Evolutionary conservation across 2,797 vertebrate genomes (phyloP).

Genomic region (Ciconia nigra): DNA sequence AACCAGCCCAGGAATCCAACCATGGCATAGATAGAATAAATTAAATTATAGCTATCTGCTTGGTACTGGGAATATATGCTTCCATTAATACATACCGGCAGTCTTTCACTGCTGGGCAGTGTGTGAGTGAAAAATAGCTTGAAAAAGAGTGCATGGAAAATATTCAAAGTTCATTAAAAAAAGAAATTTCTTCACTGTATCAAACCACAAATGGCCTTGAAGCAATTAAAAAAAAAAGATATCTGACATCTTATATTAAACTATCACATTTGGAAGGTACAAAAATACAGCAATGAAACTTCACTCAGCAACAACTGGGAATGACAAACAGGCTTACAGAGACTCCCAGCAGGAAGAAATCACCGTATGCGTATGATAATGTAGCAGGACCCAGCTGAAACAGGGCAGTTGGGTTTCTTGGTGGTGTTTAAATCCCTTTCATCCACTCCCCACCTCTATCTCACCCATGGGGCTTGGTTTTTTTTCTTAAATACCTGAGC

Average conservation of each 20-base stretch:
- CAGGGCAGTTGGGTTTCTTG: not conserved
- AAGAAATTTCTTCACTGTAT: not conserved
- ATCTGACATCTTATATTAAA: not conserved
- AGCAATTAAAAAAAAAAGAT: not conserved
- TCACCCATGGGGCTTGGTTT: rapidly evolving
- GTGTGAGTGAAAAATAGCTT: not conserved
- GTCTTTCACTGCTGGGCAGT: not conserved
- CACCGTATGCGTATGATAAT: not conserved
- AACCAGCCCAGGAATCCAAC: not conserved
- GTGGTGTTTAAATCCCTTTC: not conserved
- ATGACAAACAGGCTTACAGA: not conserved
- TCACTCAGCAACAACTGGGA: not conserved
- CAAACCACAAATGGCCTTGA: not conserved
- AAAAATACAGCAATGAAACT: not conserved
- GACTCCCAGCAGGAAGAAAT: not conserved
- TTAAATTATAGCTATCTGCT: not conserved
- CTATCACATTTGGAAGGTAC: not conserved
- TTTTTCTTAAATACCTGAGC: not conserved
- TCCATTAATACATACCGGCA: not conserved
- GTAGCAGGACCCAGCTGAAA: not conserved
- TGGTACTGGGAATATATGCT: not conserved
- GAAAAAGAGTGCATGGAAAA: not conserved
- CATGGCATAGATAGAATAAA: not conserved
- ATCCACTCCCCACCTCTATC: not conserved
- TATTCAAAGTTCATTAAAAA: not conserved